These are phyloP conservation scores for Ahaetulla prasina DNA, from an alignment of 2,113 vertebrate genomes.

Conservation along the genomic window DNA sequence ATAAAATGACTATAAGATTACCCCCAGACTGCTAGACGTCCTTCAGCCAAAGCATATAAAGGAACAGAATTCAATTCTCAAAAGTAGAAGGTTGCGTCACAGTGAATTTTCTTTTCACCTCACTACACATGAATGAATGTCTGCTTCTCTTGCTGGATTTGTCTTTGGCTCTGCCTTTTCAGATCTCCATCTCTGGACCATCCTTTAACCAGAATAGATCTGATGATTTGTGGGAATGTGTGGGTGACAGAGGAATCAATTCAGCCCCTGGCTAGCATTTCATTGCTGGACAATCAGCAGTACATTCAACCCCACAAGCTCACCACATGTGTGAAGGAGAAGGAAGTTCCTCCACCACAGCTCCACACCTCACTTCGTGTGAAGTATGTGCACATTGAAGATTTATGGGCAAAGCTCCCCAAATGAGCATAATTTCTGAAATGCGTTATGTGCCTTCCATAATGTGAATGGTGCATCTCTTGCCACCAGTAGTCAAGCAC, in stretches of 20 bases:
- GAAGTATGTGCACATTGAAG: background rate
- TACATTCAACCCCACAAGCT: background rate
- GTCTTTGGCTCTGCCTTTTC: background rate
- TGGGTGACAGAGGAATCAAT: background rate
- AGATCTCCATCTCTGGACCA: background rate
- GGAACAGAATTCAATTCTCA: background rate
- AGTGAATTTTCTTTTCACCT: background rate
- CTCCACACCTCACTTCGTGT: background rate
- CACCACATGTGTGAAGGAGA: background rate
- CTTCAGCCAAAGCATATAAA: background rate
- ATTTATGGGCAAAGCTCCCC: background rate
- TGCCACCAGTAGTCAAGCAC: background rate
- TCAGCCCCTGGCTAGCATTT: background rate
- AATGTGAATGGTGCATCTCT: conserved; percentile 28
- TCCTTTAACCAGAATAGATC: background rate
- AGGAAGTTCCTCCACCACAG: background rate
- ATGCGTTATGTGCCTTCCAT: background rate
- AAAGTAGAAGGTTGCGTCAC: background rate
- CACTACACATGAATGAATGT: background rate
- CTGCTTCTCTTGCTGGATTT: background rate
- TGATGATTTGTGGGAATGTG: background rate
- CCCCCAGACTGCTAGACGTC: background rate
- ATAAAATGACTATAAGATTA: background rate
- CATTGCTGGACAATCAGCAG: background rate
- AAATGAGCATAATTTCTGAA: background rate